Conservation (phyloP, 2,113 vertebrate species). For the Sebastes fasciatus region DNA sequence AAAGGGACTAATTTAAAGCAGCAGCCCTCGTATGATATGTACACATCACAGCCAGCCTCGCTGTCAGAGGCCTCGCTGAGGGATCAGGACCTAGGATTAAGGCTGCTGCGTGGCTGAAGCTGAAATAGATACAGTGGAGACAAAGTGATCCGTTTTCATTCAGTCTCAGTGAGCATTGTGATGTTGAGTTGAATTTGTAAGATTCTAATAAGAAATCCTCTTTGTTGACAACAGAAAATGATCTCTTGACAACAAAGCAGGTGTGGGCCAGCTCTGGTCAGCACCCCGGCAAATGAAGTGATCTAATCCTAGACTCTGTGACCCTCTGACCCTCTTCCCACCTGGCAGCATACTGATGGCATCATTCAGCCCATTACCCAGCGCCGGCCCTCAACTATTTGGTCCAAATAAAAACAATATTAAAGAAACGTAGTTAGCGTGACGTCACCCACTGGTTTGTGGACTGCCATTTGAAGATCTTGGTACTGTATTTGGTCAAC, state of each 20-base stretch:
- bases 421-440: too few species aligned
- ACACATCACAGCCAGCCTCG: conserved; percentile 63
- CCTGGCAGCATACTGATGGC: not conserved
- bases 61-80: conserved; percentile 13
- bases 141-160: conserved; percentile 14
- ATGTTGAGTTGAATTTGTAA: not conserved
- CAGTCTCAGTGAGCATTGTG: not conserved
- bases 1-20: conserved; percentile 77
- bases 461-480: too few species aligned
- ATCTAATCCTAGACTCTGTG: not conserved
- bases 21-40: conserved; percentile 59
- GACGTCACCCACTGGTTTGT: too few species aligned
- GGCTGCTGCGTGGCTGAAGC: conserved; percentile 41
- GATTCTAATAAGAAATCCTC: not conserved
- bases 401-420: too few species aligned
- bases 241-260: not conserved
- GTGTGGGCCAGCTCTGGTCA: not conserved
- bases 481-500: too few species aligned
- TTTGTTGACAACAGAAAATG: too few species aligned
- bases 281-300: too few species aligned
- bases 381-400: too few species aligned
- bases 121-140: conserved; percentile 64
- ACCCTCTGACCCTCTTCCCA: not conserved
- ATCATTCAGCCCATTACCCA: not conserved
- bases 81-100: conserved; percentile 50